These are phyloP conservation scores for Drosophila maculinotata DNA, from an alignment of 2,888 invertebrate species.

Conservation along the genomic window DNA sequence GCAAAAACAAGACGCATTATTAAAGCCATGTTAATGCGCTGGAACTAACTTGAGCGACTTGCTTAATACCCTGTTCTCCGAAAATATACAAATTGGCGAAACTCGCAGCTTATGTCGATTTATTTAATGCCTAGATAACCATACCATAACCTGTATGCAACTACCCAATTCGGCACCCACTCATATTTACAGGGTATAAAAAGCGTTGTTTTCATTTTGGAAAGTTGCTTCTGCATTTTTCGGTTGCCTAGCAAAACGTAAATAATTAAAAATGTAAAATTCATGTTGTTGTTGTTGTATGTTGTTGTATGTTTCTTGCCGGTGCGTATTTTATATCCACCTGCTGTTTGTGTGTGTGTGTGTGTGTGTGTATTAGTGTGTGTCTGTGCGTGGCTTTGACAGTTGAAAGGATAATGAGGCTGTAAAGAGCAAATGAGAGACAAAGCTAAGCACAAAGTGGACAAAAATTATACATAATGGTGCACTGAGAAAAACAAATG, in stretches of 20 bases:
- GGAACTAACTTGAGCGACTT: too few relatives aligned
- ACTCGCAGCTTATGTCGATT: too few relatives aligned
- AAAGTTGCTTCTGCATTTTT: conserved; percentile 17
- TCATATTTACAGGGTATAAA: conserved; percentile 1
- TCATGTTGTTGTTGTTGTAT: conserved; percentile 25
- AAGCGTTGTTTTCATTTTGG: neutral
- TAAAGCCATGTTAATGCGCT: too few relatives aligned
- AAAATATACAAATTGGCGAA: too few relatives aligned
- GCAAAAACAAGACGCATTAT: conserved; percentile 6
- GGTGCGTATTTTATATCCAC: conserved; percentile 7
- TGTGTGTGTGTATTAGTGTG: conserved; percentile 1
- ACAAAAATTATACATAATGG: conserved; percentile 23
- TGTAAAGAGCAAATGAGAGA: conserved; percentile 32
- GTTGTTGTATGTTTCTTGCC: conserved; percentile 13
- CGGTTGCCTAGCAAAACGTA: conserved; percentile 64
- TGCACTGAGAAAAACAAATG: too few relatives aligned
- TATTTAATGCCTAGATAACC: too few relatives aligned
- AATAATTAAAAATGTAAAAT: conserved; percentile 69
- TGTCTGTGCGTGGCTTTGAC: conserved; percentile 33
- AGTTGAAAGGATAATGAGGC: conserved; percentile 62
- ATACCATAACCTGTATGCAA: too few relatives aligned
- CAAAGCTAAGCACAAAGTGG: conserved; percentile 37
- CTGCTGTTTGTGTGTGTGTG: conserved; percentile 12
- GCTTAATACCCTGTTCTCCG: too few relatives aligned
- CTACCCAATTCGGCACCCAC: too few relatives aligned